These are phyloP conservation scores for Anolis sagrei DNA, from an alignment of 2,113 vertebrate species.

Conservation along the genomic window DNA sequence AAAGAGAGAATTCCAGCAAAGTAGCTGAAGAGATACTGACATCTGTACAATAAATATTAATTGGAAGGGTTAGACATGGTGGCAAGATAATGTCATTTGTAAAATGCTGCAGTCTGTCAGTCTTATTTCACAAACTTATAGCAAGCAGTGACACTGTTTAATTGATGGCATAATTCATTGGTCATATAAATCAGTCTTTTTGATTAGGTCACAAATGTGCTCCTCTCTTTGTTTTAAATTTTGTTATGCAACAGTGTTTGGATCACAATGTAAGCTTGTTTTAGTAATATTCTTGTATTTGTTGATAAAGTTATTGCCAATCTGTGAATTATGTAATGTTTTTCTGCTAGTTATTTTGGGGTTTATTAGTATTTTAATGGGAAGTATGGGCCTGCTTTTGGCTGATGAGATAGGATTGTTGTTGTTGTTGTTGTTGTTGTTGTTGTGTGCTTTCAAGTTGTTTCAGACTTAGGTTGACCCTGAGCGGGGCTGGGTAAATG, in stretches of 20 bases:
- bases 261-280: background rate
- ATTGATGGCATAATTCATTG: background rate
- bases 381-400: too few relatives aligned
- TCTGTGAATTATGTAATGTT: background rate
- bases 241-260: background rate
- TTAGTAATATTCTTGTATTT: background rate
- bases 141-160: background rate
- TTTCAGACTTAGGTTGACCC: too few relatives aligned
- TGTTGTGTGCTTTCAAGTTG: too few relatives aligned
- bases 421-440: too few relatives aligned
- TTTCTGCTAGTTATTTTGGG: background rate
- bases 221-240: background rate
- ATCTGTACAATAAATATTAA: background rate
- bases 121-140: background rate
- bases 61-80: background rate
- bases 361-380: too few relatives aligned
- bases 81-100: background rate
- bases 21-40: background rate
- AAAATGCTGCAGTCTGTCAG: background rate
- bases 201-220: background rate
- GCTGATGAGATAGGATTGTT: too few relatives aligned
- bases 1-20: background rate
- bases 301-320: background rate
- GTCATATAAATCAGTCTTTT: background rate
- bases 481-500: too few relatives aligned